Conservation (phyloP, 2,113 vertebrate genomes). For the Henicopernis longicauda region DNA sequence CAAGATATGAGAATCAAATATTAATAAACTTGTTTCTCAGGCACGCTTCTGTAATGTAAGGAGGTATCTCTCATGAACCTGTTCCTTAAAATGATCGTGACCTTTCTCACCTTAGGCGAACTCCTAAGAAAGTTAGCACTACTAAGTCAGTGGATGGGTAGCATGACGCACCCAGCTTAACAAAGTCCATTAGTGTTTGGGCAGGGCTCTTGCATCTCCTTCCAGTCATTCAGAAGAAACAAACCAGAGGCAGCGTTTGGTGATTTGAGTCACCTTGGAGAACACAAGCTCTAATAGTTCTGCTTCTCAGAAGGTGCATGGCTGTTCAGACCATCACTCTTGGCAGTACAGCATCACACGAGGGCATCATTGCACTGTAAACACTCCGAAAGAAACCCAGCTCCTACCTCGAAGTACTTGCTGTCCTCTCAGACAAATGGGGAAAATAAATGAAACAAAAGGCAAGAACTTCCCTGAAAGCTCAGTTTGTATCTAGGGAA, state of each 20-base stretch:
- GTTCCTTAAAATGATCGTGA: background rate
- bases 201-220: background rate
- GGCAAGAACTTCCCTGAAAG: background rate
- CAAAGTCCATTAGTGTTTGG: background rate
- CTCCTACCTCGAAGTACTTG: background rate
- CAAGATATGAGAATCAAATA: background rate
- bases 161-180: background rate
- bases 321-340: background rate
- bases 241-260: background rate
- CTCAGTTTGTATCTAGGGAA: background rate
- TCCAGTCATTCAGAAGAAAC: background rate
- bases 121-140: background rate
- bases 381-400: background rate
- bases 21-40: background rate
- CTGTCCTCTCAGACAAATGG: background rate
- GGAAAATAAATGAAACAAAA: background rate
- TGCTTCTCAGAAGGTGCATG: background rate
- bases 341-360: background rate
- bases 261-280: background rate
- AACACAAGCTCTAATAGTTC: background rate
- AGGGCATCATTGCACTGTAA: constrained; percentile 4
- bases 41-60: background rate
- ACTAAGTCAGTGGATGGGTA: background rate
- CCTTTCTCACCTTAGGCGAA: background rate
- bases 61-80: background rate